These are phyloP conservation scores for Enteromius paludinosus DNA, from an alignment of 2,797 vertebrate genomes.

Conservation along the genomic window DNA sequence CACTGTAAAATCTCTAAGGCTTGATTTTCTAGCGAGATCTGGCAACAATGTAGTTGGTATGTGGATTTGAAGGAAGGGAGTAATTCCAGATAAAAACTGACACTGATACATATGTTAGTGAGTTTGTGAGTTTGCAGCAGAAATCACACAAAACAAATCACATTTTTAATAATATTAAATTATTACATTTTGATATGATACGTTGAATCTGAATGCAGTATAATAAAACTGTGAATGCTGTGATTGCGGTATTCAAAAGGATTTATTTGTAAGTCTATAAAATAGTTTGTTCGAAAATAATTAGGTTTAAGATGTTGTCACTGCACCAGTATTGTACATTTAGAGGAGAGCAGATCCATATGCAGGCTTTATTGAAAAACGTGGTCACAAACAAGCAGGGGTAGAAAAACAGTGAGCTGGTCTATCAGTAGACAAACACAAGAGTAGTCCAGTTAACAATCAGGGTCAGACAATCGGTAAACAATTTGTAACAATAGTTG, in stretches of 20 bases:
- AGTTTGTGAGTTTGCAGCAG: background rate
- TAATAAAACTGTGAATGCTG: background rate
- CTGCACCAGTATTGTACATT: background rate
- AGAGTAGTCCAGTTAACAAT: too few relatives aligned
- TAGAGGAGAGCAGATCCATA: too few relatives aligned
- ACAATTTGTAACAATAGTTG: too few relatives aligned
- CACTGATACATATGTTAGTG: background rate
- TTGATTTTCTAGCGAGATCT: background rate
- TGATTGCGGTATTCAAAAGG: background rate
- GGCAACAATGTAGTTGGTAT: background rate
- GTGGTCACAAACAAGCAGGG: too few relatives aligned
- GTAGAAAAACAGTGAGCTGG: too few relatives aligned
- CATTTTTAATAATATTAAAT: too few relatives aligned
- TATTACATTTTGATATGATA: background rate
- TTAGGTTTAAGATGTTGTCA: background rate
- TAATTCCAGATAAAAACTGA: background rate
- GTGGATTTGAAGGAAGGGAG: background rate
- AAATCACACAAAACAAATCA: background rate
- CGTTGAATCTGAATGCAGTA: background rate
- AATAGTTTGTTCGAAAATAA: background rate
- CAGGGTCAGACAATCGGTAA: too few relatives aligned
- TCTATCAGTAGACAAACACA: too few relatives aligned
- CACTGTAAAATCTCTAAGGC: background rate
- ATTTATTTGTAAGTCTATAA: background rate
- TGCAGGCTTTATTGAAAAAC: too few relatives aligned